Conservation (phyloP, 2,797 vertebrate genomes). For the Myotis myotis region DNA sequence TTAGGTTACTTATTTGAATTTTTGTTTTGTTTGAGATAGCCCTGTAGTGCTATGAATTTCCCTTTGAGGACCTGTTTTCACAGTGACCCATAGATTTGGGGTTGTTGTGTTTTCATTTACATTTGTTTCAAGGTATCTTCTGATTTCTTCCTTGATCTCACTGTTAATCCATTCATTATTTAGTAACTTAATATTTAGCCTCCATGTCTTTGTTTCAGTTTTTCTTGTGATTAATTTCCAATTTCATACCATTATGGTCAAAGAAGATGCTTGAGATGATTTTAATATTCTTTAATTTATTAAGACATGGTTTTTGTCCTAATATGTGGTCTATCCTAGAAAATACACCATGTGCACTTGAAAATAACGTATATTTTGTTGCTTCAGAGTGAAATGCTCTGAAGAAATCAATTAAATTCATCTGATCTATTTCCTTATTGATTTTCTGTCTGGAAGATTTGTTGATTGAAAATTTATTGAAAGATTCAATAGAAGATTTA, state of each 20-base stretch:
- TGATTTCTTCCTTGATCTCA: too few species aligned
- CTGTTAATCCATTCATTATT: too few species aligned
- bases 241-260: neutral
- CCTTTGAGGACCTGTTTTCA: too few species aligned
- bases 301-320: too few species aligned
- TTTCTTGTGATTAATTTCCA: neutral
- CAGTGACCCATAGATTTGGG: too few species aligned
- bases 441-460: neutral
- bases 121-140: too few species aligned
- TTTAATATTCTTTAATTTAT: neutral
- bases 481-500: too few species aligned
- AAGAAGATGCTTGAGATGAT: neutral
- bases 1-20: too few species aligned
- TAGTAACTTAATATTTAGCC: too few species aligned
- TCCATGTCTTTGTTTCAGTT: neutral
- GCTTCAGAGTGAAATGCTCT: neutral
- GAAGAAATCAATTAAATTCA: neutral
- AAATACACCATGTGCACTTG: neutral
- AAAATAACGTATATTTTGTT: neutral
- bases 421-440: neutral
- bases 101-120: too few species aligned
- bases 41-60: too few species aligned
- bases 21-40: too few species aligned
- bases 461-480: neutral
- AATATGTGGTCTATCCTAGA: neutral